Evolutionary conservation across 2,113 vertebrate genomes (phyloP), one percentile per base, ranked within the genome.

Genomic region (Phyllopteryx taeniolatus): DNA sequence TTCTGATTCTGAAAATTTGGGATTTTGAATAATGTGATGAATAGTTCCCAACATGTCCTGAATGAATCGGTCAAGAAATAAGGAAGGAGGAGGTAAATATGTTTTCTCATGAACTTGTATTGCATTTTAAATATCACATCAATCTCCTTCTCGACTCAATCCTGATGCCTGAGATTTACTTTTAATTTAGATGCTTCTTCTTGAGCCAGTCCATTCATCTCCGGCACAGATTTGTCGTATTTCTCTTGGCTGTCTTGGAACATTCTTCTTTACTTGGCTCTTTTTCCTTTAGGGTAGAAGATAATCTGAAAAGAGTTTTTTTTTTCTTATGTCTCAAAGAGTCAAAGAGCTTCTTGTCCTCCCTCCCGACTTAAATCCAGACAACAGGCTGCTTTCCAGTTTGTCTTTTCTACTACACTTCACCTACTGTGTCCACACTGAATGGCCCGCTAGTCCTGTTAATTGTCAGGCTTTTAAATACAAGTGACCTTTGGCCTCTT

Each of bases 191-290:
- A 31, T 57, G 33, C 60, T 68, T 19, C 9, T 68, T 66, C 56
- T 64, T 44, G 31, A n/a, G 47, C 7, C 15, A 2, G 13, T 73
- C 47, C 14, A 2, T 47, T 78, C 44, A 59, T n/a, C 73, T 76
- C 14, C 60, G 47, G 71, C 0, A 4, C 53, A 67, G 78, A 73
- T 75, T 81, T 56, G 70, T 56, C 17, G 27, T 71, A 68, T 80
- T 79, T 68, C 72, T 65, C 51, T 83, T 83, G 87, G 76, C 81
- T 74, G 22, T 5, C 8, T 22, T 0, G 43, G 51, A 71, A 31
- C 69, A 83, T 80, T 80, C 49, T 67, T 76, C 46, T 31, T 7
- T 35, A 44, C 39, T 33, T 33, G 60, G 27, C 57, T 49, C 17
- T 43, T 64, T 73, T 60, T 1, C 59, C 49, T 54, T 68, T 19